phyloP scores from a whole-genome alignment of 1,140 invertebrate genomes.

The Hyles vespertilio region DNA sequence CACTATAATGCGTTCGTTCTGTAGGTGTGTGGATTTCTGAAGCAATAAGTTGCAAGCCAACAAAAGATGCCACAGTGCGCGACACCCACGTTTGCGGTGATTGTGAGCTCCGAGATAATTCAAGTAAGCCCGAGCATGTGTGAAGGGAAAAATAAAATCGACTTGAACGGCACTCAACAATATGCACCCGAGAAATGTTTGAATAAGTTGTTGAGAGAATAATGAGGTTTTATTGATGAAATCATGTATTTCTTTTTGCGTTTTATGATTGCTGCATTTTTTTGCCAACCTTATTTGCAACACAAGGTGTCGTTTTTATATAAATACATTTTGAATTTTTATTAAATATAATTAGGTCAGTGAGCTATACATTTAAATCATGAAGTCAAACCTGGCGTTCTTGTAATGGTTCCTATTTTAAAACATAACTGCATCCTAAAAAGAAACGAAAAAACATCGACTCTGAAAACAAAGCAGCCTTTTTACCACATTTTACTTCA shows the following conservation, averaged over 20 bases:
- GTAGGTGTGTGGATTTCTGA: conserved; percentile 37
- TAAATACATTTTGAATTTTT: no score
- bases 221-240: neutral
- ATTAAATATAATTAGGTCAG: no score
- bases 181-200: neutral
- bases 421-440: no score
- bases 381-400: no score
- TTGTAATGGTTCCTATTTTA: no score
- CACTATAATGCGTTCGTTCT: conserved; percentile 24
- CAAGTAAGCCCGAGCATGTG: conserved; percentile 11
- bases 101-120: conserved; percentile 29
- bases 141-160: conserved; percentile 14
- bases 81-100: conserved; percentile 31
- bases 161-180: conserved; percentile 7
- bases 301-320: no score
- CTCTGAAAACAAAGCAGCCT: no score
- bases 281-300: no score
- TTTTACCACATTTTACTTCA: no score
- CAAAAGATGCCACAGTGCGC: conserved; percentile 35
- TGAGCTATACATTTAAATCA: no score
- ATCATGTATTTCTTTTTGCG: neutral
- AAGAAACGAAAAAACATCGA: no score
- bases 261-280: no score
- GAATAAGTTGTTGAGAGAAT: neutral
- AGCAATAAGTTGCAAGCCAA: conserved; percentile 36